Base-by-base conservation (phyloP, 1,140 invertebrate genomes). In the Proctacanthus coquilletti region DNA sequence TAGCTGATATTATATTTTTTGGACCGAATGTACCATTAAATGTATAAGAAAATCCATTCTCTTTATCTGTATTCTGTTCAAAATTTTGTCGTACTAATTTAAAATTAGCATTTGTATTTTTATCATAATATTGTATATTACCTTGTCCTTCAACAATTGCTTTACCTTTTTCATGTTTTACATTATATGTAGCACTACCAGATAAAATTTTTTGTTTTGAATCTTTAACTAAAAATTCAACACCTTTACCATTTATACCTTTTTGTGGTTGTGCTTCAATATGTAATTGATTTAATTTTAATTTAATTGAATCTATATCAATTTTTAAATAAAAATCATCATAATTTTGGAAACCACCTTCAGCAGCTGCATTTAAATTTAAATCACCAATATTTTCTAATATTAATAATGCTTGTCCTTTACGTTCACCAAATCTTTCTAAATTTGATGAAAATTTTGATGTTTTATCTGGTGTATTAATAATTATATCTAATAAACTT, bases 151-250 rank as follows among this genome's bases (percentile, higher is more conserved):
- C 79, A 2, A 81, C 65, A 19, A 77, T 76, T 15, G 68, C 65
- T 52, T 80, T 80, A 8, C 68, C 69, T 21, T 70, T 74, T 50
- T 84, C 78, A 21, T 78, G 71, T 36, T 75, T 74, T 29, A 70
- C 70, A 36, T 71, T 71, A 54, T 75, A 80, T n/a, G 65, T 73
- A 0, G 52, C 48, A 11, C 39, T 75, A 60, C 80, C 81, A 46
- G 70, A 69, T 3, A 84, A 44, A 15, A 81, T 48, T 36, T 77
- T 72, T 45, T 76, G 73, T 29, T 69, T 68, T 4, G 69, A 70
- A 34, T 71, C 71, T 5, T 69, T 75, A 0, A 73, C 66, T 1
- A 63, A 60, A 37, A 81, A 64, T 35, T 72, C 61, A 30, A 84
- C 64, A 18, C 64, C 66, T 37, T 75, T 77, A 32, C 69, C 69